These are phyloP conservation scores for Eulemur albifrons DNA, from an alignment of 2,797 vertebrate genomes.

Conservation along the genomic window DNA sequence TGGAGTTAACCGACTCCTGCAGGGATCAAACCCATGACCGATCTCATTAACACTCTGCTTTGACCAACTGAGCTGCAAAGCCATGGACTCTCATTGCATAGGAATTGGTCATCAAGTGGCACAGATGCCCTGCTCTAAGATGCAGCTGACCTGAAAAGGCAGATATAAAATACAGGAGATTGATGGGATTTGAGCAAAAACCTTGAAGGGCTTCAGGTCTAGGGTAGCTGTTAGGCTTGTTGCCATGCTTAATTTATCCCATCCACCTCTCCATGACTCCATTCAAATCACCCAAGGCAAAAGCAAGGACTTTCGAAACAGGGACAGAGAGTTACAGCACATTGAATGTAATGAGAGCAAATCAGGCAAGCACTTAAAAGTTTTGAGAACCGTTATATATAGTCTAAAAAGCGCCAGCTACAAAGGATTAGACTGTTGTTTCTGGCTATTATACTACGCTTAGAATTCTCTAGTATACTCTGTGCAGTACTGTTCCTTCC, in stretches of 20 bases:
- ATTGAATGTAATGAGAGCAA: slow-evolving; percentile 63
- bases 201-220: slow-evolving; percentile 27
- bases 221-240: slow-evolving; percentile 39
- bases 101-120: slow-evolving; percentile 65
- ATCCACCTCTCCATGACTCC: slow-evolving; percentile 60
- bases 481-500: background rate
- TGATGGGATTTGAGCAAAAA: slow-evolving; percentile 19
- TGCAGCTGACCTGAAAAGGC: slow-evolving; percentile 64
- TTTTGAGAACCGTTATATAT: slow-evolving; percentile 63
- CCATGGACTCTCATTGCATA: background rate
- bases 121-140: slow-evolving; percentile 34
- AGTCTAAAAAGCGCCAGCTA: slow-evolving; percentile 55
- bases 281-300: slow-evolving; percentile 73
- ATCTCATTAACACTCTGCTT: slow-evolving; percentile 45
- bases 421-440: slow-evolving; percentile 60
- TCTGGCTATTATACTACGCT: slow-evolving; percentile 17
- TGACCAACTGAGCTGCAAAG: slow-evolving; percentile 55
- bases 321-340: slow-evolving; percentile 60
- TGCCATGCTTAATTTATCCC: slow-evolving; percentile 49
- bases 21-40: slow-evolving; percentile 50
- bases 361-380: slow-evolving; percentile 53
- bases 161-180: slow-evolving; percentile 59
- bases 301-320: slow-evolving; percentile 59
- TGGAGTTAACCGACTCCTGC: slow-evolving; percentile 42
- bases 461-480: background rate